These are phyloP conservation scores for Papilio machaon DNA, from an alignment of 1,140 invertebrate species.

Conservation along the genomic window DNA sequence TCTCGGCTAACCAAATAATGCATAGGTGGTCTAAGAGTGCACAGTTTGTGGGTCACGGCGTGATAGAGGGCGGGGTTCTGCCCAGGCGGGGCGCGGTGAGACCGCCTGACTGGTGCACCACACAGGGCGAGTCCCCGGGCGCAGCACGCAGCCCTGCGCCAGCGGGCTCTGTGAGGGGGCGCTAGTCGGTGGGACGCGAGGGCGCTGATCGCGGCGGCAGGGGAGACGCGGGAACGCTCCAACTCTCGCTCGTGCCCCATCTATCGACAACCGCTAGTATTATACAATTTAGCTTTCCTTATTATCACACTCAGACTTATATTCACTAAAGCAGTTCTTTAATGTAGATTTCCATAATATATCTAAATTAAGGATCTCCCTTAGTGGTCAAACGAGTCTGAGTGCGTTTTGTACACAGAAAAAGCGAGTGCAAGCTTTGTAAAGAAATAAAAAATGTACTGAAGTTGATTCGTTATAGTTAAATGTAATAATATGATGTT, in stretches of 20 bases:
- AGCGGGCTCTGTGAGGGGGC: constrained; percentile 35
- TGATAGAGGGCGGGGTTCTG: background rate
- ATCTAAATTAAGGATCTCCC: no score
- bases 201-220: constrained; percentile 76
- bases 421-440: background rate
- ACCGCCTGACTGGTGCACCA: constrained; percentile 28
- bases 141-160: background rate
- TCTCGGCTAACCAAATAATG: background rate
- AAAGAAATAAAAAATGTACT: constrained; percentile 12
- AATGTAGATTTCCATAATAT: no score
- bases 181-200: constrained; percentile 72
- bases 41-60: background rate
- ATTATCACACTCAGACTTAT: background rate
- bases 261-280: constrained; percentile 43
- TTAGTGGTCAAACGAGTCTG: background rate
- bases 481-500: background rate
- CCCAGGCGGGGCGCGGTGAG: constrained; percentile 1
- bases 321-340: background rate
- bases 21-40: background rate
- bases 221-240: constrained; percentile 78
- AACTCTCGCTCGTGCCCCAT: constrained; percentile 74
- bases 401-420: background rate
- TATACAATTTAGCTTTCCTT: background rate
- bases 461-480: background rate
- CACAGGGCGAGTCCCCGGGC: constrained; percentile 6